Conservation (phyloP, 2,888 invertebrate species). For the Amphipyra berbera region DNA sequence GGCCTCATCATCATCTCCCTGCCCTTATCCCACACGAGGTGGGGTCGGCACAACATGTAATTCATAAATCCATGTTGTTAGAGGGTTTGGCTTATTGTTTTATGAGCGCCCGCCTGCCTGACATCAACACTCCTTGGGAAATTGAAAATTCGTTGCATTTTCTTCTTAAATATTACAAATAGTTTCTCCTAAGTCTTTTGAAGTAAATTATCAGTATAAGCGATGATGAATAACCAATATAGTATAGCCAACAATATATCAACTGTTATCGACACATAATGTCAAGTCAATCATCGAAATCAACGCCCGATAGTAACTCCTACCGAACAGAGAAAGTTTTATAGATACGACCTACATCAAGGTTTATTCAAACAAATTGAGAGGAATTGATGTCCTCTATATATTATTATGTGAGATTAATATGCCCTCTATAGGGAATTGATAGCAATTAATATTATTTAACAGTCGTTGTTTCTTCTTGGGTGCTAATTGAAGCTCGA, state of each 20-base stretch:
- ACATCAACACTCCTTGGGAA: no score
- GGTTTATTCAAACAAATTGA: constrained; percentile 25
- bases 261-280: neutral
- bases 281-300: neutral
- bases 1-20: no score
- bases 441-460: constrained; percentile 35
- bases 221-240: neutral
- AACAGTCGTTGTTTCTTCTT: constrained; percentile 14
- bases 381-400: constrained; percentile 30
- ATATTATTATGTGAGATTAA: no score
- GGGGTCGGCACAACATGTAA: no score
- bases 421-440: neutral
- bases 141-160: no score
- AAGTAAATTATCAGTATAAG: no score
- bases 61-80: no score
- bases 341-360: neutral
- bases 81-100: no score
- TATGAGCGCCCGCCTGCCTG: no score
- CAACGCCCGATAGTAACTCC: neutral
- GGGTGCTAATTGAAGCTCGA: neutral
- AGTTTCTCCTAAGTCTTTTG: no score
- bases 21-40: no score
- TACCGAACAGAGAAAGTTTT: neutral
- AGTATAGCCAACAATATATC: neutral
- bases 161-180: no score